Conservation (phyloP, 35 echinoderm and acorn worm species). For the Heliocidaris erythrogramma region DNA sequence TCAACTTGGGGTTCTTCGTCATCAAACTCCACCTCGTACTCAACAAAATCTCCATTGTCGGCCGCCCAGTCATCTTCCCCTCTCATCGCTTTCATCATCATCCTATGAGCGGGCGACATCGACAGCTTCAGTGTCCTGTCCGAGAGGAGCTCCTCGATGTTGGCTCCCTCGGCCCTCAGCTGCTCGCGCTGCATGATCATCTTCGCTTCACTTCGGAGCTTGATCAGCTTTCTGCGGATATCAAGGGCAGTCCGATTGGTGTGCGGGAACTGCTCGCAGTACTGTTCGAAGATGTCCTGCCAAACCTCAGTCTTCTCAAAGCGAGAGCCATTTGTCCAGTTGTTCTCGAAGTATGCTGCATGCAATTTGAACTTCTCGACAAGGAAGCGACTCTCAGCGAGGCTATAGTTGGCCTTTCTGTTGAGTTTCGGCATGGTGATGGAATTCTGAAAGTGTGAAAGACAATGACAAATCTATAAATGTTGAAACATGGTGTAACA, state of each 20-base stretch:
- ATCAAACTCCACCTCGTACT: conserved; percentile 17
- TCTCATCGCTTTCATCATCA: conserved; percentile 17
- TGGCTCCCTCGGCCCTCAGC: neutral
- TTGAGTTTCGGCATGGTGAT: neutral
- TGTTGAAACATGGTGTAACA: no score
- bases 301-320: neutral
- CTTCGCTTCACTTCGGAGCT: conserved; percentile 23
- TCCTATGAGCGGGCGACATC: neutral
- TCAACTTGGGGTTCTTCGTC: neutral
- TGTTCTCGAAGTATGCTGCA: neutral
- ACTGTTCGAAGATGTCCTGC: neutral
- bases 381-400: neutral
- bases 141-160: neutral
- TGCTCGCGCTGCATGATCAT: conserved; percentile 13
- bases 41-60: neutral
- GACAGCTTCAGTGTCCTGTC: neutral
- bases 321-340: neutral
- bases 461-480: neutral
- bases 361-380: neutral
- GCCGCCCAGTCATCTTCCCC: neutral
- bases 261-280: neutral
- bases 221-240: conserved; percentile 3
- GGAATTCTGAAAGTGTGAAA: no score
- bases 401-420: neutral
- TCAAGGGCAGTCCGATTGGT: neutral